Percentiles rank a stretch among this genome's conserved stretches.
phyloP scores from a whole-genome alignment of 1,140 invertebrate genomes.

The Asbolus verrucosus region DNA sequence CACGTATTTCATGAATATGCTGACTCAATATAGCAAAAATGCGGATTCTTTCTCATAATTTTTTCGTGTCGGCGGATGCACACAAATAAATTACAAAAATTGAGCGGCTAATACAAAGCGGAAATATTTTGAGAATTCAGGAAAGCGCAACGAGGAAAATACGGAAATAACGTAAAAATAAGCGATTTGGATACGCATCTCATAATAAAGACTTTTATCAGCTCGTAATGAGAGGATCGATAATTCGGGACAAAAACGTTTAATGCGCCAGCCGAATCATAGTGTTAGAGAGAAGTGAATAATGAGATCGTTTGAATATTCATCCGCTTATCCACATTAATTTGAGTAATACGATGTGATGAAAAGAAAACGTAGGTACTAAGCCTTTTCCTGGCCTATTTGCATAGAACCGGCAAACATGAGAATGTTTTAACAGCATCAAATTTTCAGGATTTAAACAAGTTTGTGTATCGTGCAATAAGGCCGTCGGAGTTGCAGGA shows the following conservation, averaged over 20 bases:
- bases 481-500: not conserved
- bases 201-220: conserved; percentile 23
- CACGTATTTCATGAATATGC: too few species aligned
- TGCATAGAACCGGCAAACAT: conserved; percentile 27
- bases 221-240: conserved; percentile 9
- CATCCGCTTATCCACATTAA: conserved; percentile 28
- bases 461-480: not conserved
- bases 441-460: not conserved
- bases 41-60: too few species aligned
- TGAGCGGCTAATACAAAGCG: too few species aligned
- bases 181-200: not conserved
- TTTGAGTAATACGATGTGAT: conserved; percentile 28
- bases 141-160: conserved; percentile 5
- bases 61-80: too few species aligned
- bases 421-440: conserved; percentile 20
- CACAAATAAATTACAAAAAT: too few species aligned
- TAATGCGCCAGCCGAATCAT: conserved; percentile 28
- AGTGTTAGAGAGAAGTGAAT: conserved; percentile 18
- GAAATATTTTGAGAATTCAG: too few species aligned
- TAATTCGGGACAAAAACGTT: conserved; percentile 31
- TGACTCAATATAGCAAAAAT: too few species aligned
- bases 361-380: conserved; percentile 20
- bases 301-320: conserved; percentile 32
- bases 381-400: conserved; percentile 20
- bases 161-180: conserved; percentile 3